These are phyloP conservation scores for Tragelaphus buxtoni DNA, from an alignment of 2,113 vertebrate species.

Conservation along the genomic window DNA sequence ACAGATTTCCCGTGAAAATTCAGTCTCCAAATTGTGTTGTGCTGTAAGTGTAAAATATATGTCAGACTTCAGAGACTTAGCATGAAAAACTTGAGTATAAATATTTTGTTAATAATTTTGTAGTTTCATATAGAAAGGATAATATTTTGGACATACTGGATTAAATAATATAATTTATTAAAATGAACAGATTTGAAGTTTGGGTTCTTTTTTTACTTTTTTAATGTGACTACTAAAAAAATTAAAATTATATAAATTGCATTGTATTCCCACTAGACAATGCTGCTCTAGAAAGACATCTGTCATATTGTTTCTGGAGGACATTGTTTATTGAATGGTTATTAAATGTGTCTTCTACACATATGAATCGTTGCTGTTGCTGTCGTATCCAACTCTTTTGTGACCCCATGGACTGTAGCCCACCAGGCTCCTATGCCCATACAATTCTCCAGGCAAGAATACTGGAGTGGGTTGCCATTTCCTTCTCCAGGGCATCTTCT, in stretches of 20 bases:
- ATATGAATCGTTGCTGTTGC: neutral
- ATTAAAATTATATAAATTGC: neutral
- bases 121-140: neutral
- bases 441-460: neutral
- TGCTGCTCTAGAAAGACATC: neutral
- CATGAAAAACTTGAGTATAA: neutral
- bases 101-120: constrained; percentile 40
- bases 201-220: neutral
- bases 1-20: constrained; percentile 8
- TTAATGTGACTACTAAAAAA: neutral
- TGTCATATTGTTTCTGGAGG: neutral
- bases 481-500: neutral
- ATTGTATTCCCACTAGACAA: neutral
- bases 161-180: neutral
- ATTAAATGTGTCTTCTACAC: neutral
- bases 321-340: neutral
- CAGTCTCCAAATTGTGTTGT: neutral
- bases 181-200: neutral
- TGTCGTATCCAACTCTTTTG: neutral
- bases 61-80: neutral
- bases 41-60: neutral
- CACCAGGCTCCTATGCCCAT: neutral
- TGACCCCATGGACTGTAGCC: neutral
- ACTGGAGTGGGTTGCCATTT: neutral
- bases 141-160: neutral